phyloP scores from a whole-genome alignment of 2,797 vertebrate species.

The Enteromius treurensis region DNA sequence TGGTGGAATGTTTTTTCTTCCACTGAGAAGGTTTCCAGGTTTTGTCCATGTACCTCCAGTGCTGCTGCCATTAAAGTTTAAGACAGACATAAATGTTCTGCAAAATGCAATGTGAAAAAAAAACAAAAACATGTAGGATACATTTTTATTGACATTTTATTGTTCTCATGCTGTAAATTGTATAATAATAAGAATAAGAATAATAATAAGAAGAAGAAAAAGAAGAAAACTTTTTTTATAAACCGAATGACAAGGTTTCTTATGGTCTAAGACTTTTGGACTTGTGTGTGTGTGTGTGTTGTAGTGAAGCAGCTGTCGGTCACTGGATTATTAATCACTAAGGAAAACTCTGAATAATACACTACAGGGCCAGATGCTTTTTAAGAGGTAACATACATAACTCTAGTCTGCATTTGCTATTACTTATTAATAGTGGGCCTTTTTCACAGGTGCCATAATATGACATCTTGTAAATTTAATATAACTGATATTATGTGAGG shows the following conservation, averaged over 20 bases:
- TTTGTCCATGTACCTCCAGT: background rate
- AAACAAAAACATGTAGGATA: background rate
- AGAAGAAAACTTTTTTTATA: no score
- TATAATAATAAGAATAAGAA: background rate
- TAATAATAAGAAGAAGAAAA: no score
- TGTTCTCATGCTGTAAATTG: background rate
- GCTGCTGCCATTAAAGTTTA: background rate
- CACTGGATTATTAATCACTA: conserved; percentile 55
- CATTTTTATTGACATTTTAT: background rate
- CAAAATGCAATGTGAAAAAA: background rate
- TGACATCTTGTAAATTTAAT: background rate
- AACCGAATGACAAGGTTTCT: background rate
- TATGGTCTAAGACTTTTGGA: background rate
- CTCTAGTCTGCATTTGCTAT: conserved; percentile 1
- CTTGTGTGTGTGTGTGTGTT: background rate
- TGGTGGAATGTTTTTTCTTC: background rate
- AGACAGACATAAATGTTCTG: background rate
- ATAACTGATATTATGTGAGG: background rate
- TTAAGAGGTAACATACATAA: background rate
- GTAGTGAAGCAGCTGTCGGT: conserved; percentile 26
- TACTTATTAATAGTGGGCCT: background rate
- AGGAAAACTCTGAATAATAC: conserved; percentile 51
- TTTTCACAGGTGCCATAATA: background rate
- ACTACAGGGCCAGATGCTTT: conserved; percentile 21
- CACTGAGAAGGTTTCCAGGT: no score